A percentile compares a stretch with the other conserved stretches of the same genome.
These are phyloP conservation scores for Oxycera nigricornis DNA, from an alignment of 2,888 invertebrate species.

Conservation along the genomic window DNA sequence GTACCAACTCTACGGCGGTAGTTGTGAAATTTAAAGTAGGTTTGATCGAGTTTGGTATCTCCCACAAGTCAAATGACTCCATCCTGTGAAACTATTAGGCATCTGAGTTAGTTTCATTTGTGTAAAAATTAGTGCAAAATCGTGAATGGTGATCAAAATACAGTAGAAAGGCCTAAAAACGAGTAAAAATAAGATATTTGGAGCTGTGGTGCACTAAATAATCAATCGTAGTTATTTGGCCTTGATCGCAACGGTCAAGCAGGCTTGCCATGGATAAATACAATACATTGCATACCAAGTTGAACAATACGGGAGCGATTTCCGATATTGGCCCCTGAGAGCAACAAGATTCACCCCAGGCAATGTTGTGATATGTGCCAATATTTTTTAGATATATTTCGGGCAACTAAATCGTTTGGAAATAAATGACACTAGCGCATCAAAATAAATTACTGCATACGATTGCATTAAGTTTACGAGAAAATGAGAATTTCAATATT, in stretches of 20 bases:
- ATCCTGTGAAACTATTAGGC: background rate
- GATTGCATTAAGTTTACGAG: no score
- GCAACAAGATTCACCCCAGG: background rate
- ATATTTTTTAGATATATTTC: no score
- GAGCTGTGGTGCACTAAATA: background rate
- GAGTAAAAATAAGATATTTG: background rate
- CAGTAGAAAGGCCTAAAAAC: background rate
- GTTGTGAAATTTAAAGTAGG: no score
- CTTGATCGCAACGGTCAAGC: constrained; percentile 24
- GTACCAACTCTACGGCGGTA: no score
- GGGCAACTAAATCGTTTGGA: no score
- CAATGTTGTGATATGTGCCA: no score
- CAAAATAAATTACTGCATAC: no score
- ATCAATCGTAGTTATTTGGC: background rate
- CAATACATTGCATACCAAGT: background rate
- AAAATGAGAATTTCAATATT: no score
- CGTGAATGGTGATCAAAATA: background rate
- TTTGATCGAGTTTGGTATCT: no score
- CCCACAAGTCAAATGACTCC: no score
- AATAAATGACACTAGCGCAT: no score
- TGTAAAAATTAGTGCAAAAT: constrained; percentile 7
- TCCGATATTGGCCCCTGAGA: background rate
- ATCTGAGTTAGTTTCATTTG: background rate
- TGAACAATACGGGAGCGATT: background rate
- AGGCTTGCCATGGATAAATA: background rate